A percentile compares a stretch with the other conserved stretches of the same genome.
phyloP scores from a whole-genome alignment of 1,140 invertebrate genomes.

The Trichogramma pretiosum region DNA sequence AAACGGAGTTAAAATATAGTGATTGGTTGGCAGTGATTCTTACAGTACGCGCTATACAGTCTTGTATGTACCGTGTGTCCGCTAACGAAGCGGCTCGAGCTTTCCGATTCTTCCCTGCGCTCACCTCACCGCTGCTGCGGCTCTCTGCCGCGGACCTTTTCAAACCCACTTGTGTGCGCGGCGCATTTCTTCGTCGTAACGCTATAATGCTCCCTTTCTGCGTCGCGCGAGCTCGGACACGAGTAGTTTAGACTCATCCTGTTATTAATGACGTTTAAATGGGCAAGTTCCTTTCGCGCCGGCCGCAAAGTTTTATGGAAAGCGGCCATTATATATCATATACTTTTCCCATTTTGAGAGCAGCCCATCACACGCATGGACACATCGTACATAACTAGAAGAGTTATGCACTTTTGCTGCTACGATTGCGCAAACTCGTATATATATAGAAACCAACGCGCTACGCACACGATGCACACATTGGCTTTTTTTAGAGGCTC shows the following conservation, averaged over 20 bases:
- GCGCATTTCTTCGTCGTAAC: not conserved
- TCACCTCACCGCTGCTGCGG: no score
- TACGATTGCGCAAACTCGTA: not conserved
- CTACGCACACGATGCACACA: conserved; percentile 2
- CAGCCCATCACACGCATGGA: no score
- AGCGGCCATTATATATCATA: conserved; percentile 10
- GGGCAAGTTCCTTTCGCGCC: not conserved
- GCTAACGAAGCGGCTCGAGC: no score
- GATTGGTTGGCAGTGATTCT: no score
- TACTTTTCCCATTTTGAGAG: conserved; percentile 17
- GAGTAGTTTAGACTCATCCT: conserved; percentile 17
- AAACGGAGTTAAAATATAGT: no score
- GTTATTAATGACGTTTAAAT: conserved; percentile 19
- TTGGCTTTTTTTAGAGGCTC: conserved; percentile 16
- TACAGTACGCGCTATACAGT: no score
- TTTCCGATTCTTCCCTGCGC: no score
- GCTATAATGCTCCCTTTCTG: conserved; percentile 7
- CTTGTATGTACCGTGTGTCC: no score
- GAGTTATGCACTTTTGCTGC: no score
- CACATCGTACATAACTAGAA: no score
- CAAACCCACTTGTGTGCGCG: conserved; percentile 6
- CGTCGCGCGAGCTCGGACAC: not conserved
- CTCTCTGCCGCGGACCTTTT: not conserved
- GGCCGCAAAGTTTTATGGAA: conserved; percentile 13
- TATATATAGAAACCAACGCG: conserved; percentile 9